These are phyloP conservation scores for Selene dorsalis DNA, from an alignment of 2,797 vertebrate genomes.

Conservation along the genomic window DNA sequence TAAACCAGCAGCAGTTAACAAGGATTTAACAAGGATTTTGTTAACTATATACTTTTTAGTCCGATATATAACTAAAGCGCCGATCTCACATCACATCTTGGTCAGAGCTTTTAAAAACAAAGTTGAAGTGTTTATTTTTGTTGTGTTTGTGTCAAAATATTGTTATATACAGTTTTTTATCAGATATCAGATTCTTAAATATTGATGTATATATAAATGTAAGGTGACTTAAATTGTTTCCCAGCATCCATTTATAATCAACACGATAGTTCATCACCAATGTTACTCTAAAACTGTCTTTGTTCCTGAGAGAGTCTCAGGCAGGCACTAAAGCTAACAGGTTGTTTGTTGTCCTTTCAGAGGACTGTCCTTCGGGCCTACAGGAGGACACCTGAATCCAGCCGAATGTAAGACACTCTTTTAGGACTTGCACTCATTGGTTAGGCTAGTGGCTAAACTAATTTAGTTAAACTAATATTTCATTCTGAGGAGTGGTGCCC, in stretches of 20 bases:
- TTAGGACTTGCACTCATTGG: not conserved
- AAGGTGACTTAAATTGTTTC: too few species aligned
- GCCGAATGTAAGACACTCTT: conserved; percentile 94
- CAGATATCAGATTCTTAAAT: not conserved
- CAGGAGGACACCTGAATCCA: conserved; percentile 91
- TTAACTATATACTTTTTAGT: not conserved
- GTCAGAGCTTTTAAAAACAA: too few species aligned
- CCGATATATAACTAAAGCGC: not conserved
- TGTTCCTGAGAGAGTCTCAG: not conserved
- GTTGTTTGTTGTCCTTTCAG: conserved; percentile 54
- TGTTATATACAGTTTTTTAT: not conserved
- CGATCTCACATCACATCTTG: not conserved
- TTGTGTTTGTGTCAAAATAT: not conserved
- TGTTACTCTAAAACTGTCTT: not conserved
- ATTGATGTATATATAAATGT: not conserved
- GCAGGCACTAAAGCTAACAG: not conserved
- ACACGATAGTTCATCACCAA: not conserved
- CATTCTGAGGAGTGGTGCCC: not conserved
- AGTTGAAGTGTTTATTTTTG: not conserved
- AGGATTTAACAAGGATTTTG: too few species aligned
- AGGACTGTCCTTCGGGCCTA: conserved; percentile 65
- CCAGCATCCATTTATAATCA: not conserved
- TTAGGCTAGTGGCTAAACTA: conserved; percentile 5
- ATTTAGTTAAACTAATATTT: conserved; percentile 20
- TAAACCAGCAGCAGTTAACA: too few species aligned